Base-by-base conservation (phyloP, 2,888 invertebrate genomes). In the Clunio marinus region DNA sequence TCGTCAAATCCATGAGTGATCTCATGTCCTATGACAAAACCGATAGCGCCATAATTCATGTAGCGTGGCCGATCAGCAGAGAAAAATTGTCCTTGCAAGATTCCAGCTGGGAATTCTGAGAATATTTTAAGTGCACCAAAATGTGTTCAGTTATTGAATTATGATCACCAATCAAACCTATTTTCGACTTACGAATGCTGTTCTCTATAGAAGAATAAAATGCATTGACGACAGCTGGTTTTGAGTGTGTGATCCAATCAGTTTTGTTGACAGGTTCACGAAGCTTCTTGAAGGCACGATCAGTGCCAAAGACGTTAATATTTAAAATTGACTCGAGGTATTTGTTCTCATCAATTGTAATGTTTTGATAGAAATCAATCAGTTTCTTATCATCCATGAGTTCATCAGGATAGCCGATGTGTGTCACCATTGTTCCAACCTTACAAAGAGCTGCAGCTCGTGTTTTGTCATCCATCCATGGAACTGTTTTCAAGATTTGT, bases 41-140 rank as follows among this genome's bases (percentile, higher is more conserved):
- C 94, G 71, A 95, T 93, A 1, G 91, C 91, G 20, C 92, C 93
- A 73, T 91, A 94, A 77, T 94, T 94, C 89, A 94, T 89, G 77
- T 93, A 96, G 72, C 87, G 87, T 0, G 95, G 95, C 22, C 95
- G 86, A 58, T 90, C 87, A 66, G 91, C 89, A 69, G 87, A 88
- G 81, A 94, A 96, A 84, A 95, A 95, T 1, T 88, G 87, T 1
- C 93, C 94, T 83, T 95, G 95, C 1, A 96, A 82, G 71, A 95
- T 94, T 71, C 94, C 95, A 72, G 95, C 95, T 0, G 95, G 94
- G 79, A 95, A 93, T 80, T 93, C 94, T 96, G 80, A 51, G 13
- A 8, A 62, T 24, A 41, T 15, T 10, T 7, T 2, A 17, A n/a
- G n/a, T n/a, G n/a, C n/a, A n/a, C n/a, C n/a, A n/a, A n/a, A n/a